A percentile compares a stretch with the other conserved stretches of the same genome.
Evolutionary conservation across 2,113 vertebrate genomes (phyloP).

Genomic region (Amphilophus citrinellus): DNA sequence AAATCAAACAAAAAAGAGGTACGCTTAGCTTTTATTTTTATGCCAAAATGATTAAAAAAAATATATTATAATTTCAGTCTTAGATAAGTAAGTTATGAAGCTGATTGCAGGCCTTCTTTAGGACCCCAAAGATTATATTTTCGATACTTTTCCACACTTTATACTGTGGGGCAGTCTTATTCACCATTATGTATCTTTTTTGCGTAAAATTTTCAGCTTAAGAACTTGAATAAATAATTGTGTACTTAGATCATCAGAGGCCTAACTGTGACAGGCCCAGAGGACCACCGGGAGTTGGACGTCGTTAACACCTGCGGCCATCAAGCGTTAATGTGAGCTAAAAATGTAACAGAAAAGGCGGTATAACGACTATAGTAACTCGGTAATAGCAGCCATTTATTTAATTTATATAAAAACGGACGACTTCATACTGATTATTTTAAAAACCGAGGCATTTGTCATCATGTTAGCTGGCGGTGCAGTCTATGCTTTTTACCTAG

Average conservation of each 20-base stretch:
- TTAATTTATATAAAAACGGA: neutral
- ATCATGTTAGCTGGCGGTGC: neutral
- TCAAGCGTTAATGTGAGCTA: neutral
- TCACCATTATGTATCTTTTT: neutral
- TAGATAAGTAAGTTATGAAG: neutral
- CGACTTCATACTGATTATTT: neutral
- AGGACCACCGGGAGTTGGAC: neutral
- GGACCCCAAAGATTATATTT: neutral
- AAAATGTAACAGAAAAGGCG: neutral
- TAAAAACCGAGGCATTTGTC: neutral
- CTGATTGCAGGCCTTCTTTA: neutral
- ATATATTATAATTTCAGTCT: no score
- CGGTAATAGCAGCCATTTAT: neutral
- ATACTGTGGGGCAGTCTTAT: neutral
- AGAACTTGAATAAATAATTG: neutral
- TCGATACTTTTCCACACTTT: neutral
- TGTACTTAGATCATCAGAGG: neutral
- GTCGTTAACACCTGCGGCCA: neutral
- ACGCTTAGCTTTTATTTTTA: rapidly evolving
- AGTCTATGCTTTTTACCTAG: neutral
- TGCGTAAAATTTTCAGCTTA: neutral
- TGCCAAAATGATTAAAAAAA: neutral
- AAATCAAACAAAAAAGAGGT: neutral
- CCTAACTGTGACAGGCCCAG: neutral
- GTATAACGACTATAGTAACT: neutral